phyloP scores from a whole-genome alignment of 35 echinoderm and acorn worm species.

The Stichopus chloronotus region DNA sequence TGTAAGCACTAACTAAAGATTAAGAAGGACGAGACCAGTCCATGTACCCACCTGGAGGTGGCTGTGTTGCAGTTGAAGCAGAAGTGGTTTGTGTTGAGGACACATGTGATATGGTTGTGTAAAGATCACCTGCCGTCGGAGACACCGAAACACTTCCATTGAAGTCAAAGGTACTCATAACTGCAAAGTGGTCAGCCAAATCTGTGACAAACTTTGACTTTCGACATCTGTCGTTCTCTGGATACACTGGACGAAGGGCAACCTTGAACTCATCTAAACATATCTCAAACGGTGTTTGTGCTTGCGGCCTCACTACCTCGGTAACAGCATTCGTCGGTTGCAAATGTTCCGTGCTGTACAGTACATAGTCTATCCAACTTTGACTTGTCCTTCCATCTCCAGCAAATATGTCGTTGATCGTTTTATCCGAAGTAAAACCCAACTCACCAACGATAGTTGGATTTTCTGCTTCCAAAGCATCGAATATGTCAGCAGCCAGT shows the following conservation, averaged over 20 bases:
- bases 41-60: too few relatives aligned
- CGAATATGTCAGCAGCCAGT: constrained; percentile 56
- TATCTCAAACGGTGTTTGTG: constrained; percentile 55
- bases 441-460: constrained; percentile 68
- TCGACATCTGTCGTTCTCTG: constrained; percentile 35
- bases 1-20: too few relatives aligned
- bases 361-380: constrained; percentile 77
- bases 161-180: constrained; percentile 69
- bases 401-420: constrained; percentile 69
- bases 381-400: constrained; percentile 43
- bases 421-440: constrained; percentile 62
- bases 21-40: too few relatives aligned
- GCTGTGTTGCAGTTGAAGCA: too few relatives aligned
- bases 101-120: background rate
- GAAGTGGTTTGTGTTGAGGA: too few relatives aligned
- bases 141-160: background rate
- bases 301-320: constrained; percentile 58
- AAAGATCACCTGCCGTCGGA: background rate
- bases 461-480: constrained; percentile 47
- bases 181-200: constrained; percentile 75
- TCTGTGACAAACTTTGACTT: constrained; percentile 59
- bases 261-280: constrained; percentile 60
- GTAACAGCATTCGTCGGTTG: constrained; percentile 49
- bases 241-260: constrained; percentile 37
- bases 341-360: constrained; percentile 73